Base-by-base conservation (phyloP, 2,113 vertebrate species). In the Paradisaea rubra region DNA sequence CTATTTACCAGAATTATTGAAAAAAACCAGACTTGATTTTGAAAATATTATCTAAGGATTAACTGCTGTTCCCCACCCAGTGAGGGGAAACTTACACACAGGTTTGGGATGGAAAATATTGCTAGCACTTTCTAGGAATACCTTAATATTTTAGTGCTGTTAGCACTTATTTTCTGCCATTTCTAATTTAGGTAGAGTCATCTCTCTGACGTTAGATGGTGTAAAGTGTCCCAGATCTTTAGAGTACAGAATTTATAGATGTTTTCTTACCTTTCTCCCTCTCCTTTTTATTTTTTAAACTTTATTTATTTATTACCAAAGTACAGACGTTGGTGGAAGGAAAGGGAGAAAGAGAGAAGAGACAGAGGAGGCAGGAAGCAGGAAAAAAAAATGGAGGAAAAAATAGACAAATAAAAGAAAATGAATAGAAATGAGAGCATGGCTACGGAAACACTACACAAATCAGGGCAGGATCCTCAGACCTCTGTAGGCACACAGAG, bases 401-500 rank as follows among this genome's bases (percentile, higher is more conserved):
- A 82, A 66, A 20, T 1, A 81, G 31, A 44, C 41, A 94, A 91
- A 78, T 41, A 52, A 52, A 45, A 87, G 39, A 41, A 90, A 91
- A 90, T 39, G 2, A 65, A 70, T 39, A 63, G 42, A 54, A 81
- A 88, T 70, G 76, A 50, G 31, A 49, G 31, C 13, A 88, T 53
- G 45, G n/a, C 37, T 63, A 65, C 54, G 50, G 39, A 73, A 61
- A 90, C 85, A 93, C 17, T 61, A 6, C 86, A 86, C 7, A 2
- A 52, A 70, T 77, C 57, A 77, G 71, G 68, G 68, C 45, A 73
- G 41, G 71, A 66, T 80, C 82, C 80, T 90, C 76, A 88, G 42
- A 72, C 49, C 66, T 93, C 59, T 57, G 68, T 57, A 28, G 90
- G 79, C 71, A 94, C 92, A 95, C 73, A 73, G 64, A 77, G 72